Conservation (phyloP, 92 coral and sea anemone species). For the Diadumene lineata region DNA sequence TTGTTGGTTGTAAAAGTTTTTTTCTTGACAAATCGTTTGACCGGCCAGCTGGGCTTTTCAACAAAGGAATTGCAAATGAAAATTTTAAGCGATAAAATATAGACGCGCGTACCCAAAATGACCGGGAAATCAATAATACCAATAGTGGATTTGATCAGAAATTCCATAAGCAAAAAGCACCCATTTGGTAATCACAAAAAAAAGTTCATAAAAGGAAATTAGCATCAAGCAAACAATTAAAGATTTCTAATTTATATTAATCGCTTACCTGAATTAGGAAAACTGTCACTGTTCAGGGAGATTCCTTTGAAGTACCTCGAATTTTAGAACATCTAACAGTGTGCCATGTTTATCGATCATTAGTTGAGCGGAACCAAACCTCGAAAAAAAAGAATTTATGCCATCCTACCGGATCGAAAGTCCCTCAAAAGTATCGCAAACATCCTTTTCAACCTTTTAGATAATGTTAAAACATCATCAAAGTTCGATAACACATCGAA, state of each 20-base stretch:
- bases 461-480: background rate
- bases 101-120: background rate
- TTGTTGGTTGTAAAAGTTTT: background rate
- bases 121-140: background rate
- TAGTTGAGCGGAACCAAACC: background rate
- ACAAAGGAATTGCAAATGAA: background rate
- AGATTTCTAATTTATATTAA: too few species aligned
- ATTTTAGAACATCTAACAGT: background rate
- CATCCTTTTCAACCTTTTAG: background rate
- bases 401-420: background rate
- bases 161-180: background rate
- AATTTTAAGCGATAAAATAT: background rate
- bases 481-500: background rate
- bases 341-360: background rate
- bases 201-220: background rate
- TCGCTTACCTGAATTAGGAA: background rate
- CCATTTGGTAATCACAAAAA: background rate
- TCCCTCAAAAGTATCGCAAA: background rate
- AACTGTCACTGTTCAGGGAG: background rate
- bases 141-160: background rate
- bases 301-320: background rate
- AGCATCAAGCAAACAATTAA: background rate
- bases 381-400: background rate
- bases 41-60: background rate
- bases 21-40: background rate